Base-by-base conservation (phyloP, 2,888 invertebrate genomes). In the Melangyna quadrimaculata region DNA sequence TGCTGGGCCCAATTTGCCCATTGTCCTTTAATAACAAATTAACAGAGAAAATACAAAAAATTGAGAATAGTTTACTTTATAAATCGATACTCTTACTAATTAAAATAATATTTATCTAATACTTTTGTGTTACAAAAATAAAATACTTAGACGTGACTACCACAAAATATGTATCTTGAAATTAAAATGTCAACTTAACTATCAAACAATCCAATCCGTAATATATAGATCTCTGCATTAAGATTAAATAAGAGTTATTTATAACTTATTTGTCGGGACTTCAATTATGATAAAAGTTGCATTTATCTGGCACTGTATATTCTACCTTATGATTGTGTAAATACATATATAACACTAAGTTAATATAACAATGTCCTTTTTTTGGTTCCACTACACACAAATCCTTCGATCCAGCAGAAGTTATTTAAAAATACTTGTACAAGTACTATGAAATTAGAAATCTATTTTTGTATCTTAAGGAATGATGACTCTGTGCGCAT, bases 381-480 rank as follows among this genome's bases (percentile, higher is more conserved):
- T 37, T 37, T 19, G 53, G 1, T 24, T 53, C 29, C 3, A 10
- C n/a, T 24, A 43, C 17, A 63, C 43, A 43, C 43, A 63, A 63
- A 63, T 19, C 17, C 7, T 19, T 27, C 43, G 17, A 27, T 65
- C 9, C 7, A 32, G 22, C 12, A 67, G 35, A 48, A 67, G 22
- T 35, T 8, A 67, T 14, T 48, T 67, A 51, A 51, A n/a, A 24
- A 53, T 43, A 17, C 43, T n/a, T n/a, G 29, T 29, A 29, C 27
- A 48, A 65, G 40, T 40, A 57, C 9, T 61, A 65, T 9, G 48
- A 10, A 72, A 77, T 67, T 29, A 10, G 14, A 67, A 67, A 19
- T 79, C 71, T 84, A 79, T 79, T 84, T 84, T 67, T 67, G 45
- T 71, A 40, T 45, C 63, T 27, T 48, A 81, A 59, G 51, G 43